phyloP scores from a whole-genome alignment of 2,797 vertebrate genomes.

The Melopsittacus undulatus region DNA sequence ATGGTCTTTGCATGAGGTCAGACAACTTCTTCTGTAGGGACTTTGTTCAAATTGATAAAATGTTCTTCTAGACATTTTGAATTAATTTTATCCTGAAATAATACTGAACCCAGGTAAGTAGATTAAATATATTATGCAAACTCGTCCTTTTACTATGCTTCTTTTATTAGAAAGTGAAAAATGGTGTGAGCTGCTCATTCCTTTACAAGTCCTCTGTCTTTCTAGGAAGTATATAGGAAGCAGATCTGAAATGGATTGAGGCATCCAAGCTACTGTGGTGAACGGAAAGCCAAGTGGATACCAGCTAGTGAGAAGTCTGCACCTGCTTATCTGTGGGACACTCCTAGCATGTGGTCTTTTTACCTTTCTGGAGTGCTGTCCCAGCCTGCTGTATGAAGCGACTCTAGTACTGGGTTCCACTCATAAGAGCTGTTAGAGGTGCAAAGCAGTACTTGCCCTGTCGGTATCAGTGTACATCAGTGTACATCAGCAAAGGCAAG shows the following conservation, averaged over 20 bases:
- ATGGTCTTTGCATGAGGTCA: neutral
- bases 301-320: neutral
- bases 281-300: neutral
- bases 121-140: neutral
- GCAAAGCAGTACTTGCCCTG: neutral
- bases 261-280: neutral
- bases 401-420: neutral
- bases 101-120: neutral
- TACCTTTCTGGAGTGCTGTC: neutral
- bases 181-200: neutral
- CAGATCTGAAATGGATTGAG: neutral
- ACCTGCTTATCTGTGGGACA: neutral
- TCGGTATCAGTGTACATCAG: neutral
- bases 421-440: neutral
- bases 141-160: neutral
- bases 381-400: neutral
- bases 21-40: rapidly evolving
- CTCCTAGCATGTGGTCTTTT: neutral
- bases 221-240: neutral
- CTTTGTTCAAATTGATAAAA: neutral
- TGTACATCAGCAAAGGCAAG: neutral
- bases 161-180: neutral
- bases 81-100: neutral
- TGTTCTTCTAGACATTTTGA: neutral
- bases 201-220: neutral